Evolutionary conservation across 53 echinoderm and acorn worm species (phyloP).

Genomic region (Luidia sarsii): DNA sequence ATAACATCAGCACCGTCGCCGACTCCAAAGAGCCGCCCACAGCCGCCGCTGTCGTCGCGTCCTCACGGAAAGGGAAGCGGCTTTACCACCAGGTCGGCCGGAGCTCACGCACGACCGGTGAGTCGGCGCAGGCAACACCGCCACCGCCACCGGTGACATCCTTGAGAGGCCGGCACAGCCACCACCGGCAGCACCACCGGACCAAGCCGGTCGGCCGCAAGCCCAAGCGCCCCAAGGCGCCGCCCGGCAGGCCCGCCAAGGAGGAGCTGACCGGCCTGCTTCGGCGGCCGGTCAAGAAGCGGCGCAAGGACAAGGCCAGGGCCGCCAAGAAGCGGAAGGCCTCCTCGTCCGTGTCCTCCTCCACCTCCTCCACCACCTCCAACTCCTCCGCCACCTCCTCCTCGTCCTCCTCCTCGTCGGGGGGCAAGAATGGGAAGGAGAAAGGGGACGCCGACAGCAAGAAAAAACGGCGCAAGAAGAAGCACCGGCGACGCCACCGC

Average conservation of each 20-base stretch:
- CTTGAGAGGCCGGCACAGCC: too few species aligned
- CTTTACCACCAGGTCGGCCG: too few species aligned
- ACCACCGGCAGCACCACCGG: background rate
- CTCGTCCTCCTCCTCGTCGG: background rate
- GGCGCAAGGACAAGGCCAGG: constrained; percentile 18
- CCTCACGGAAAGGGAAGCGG: too few species aligned
- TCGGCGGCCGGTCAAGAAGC: constrained; percentile 19
- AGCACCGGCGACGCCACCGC: constrained; percentile 30
- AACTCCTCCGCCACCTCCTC: background rate
- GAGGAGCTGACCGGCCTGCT: constrained; percentile 39
- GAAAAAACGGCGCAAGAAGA: constrained; percentile 39
- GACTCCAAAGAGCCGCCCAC: constrained; percentile 28
- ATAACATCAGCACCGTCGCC: constrained; percentile 1
- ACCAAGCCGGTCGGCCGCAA: constrained; percentile 5
- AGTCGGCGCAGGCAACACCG: background rate
- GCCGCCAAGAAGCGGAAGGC: constrained; percentile 1
- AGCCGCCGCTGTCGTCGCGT: too few species aligned
- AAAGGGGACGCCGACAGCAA: constrained; percentile 1
- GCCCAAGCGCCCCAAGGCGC: constrained; percentile 11
- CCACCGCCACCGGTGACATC: constrained; percentile 1
- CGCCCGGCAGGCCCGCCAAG: too few species aligned
- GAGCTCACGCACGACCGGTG: constrained; percentile 1
- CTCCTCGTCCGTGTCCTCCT: background rate
- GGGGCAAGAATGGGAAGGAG: constrained; percentile 6
- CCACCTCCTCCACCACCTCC: background rate